A percentile compares a stretch with the other conserved stretches of the same genome.
Conservation (phyloP, 2,888 invertebrate species). For the Vannuccia rotundouncinata region DNA sequence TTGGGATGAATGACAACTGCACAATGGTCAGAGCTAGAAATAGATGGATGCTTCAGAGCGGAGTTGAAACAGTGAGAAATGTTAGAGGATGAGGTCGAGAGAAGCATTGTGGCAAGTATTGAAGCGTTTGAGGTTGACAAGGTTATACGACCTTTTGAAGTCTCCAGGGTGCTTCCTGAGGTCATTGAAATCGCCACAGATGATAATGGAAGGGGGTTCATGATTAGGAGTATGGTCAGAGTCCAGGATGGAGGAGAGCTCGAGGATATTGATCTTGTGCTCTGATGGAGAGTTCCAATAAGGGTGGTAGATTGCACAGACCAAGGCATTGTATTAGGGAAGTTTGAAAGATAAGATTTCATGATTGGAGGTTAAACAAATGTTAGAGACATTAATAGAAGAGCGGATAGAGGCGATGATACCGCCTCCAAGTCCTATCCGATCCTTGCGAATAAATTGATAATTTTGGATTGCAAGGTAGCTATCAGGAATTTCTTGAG, state of each 20-base stretch:
- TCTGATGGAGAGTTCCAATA: not conserved
- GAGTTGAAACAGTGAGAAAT: not conserved
- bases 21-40: constrained; percentile 2
- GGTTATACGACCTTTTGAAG: not conserved
- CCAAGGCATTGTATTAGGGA: constrained; percentile 20
- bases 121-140: not conserved
- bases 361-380: constrained; percentile 17
- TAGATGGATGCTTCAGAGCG: not conserved
- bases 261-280: not conserved
- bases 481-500: constrained; percentile 21
- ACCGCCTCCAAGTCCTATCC: constrained; percentile 21
- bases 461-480: constrained; percentile 23
- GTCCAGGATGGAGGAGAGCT: not conserved
- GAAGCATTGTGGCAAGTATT: not conserved
- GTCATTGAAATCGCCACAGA: not conserved
- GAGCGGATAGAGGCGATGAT: constrained; percentile 23
- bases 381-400: constrained; percentile 21
- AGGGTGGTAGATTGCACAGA: constrained; percentile 24
- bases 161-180: not conserved
- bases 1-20: not conserved
- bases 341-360: constrained; percentile 24
- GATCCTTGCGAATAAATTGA: constrained; percentile 26
- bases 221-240: not conserved
- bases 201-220: not conserved
- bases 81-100: not conserved